Evolutionary conservation across 2,888 invertebrate species (phyloP).

Genomic region (Rambutsinella grinnellia): DNA sequence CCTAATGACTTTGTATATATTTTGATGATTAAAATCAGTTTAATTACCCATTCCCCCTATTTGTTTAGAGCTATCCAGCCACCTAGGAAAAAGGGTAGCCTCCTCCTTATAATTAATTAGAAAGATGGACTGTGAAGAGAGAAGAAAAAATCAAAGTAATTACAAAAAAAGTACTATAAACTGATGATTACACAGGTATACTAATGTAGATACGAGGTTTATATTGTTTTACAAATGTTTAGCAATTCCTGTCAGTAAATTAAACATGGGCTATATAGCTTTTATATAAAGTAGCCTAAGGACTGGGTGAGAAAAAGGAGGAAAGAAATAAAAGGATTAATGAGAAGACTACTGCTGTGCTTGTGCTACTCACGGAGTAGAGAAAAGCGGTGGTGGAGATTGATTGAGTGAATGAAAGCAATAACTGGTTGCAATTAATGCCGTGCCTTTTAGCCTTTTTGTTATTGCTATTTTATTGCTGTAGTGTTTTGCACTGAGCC

Average conservation of each 20-base stretch:
- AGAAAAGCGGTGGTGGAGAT: conserved; percentile 31
- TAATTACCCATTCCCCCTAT: conserved; percentile 33
- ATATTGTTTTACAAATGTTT: neutral
- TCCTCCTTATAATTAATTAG: conserved; percentile 38
- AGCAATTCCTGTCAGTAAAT: too few relatives aligned
- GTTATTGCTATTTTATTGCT: conserved; percentile 48
- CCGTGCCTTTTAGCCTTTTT: conserved; percentile 47
- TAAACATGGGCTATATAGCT: neutral
- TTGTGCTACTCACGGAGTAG: too few relatives aligned
- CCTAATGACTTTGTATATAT: conserved; percentile 32
- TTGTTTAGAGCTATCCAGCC: neutral
- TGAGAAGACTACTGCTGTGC: conserved; percentile 31
- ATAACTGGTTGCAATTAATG: conserved; percentile 51
- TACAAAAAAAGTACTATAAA: neutral
- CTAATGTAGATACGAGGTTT: neutral
- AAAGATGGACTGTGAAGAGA: conserved; percentile 1
- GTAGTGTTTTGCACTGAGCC: conserved; percentile 7
- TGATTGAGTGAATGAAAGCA: conserved; percentile 53
- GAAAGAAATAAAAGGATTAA: conserved; percentile 47
- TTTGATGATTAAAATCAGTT: conserved; percentile 41
- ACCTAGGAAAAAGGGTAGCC: conserved; percentile 3
- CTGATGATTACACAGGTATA: neutral
- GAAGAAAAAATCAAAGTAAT: neutral
- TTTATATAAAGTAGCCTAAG: conserved; percentile 24
- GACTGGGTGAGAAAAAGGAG: conserved; percentile 47